Evolutionary conservation across 1,140 invertebrate genomes (phyloP).

Genomic region (Andricus grossulariae): DNA sequence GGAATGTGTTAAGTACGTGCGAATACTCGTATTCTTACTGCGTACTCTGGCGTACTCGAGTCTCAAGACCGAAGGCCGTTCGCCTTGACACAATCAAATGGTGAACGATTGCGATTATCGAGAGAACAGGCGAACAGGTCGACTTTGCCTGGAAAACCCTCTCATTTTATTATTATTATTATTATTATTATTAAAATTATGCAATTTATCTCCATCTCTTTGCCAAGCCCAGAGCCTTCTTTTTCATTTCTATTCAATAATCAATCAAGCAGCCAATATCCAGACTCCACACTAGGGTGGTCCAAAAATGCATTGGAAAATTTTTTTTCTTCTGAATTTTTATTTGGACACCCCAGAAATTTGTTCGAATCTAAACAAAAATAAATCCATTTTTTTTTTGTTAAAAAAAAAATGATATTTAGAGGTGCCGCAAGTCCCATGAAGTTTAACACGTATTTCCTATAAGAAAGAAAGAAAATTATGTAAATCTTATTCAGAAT

Average conservation of each 20-base stretch:
- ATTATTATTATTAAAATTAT: not conserved
- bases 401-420: no score
- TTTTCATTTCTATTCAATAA: not conserved
- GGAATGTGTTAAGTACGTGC: slow-evolving; percentile 30
- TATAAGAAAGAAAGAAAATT: no score
- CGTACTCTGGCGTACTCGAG: slow-evolving; percentile 9
- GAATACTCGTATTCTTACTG: slow-evolving; percentile 30
- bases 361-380: no score
- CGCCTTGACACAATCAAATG: slow-evolving; percentile 13
- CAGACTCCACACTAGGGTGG: no score
- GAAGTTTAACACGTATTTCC: no score
- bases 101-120: slow-evolving; percentile 28
- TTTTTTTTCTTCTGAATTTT: no score
- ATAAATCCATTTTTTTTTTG: no score
- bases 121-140: slow-evolving; percentile 28
- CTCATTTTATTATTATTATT: not conserved
- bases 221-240: not conserved
- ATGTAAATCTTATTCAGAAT: no score
- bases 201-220: slow-evolving; percentile 8
- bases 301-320: no score
- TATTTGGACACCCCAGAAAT: no score
- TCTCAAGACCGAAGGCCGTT: slow-evolving; percentile 27
- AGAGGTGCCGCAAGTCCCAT: no score
- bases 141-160: slow-evolving; percentile 21
- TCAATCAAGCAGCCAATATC: not conserved